Percentiles rank a stretch among this genome's conserved stretches.
phyloP scores from a whole-genome alignment of 2,888 invertebrate species.

The Campoletis raptor region DNA sequence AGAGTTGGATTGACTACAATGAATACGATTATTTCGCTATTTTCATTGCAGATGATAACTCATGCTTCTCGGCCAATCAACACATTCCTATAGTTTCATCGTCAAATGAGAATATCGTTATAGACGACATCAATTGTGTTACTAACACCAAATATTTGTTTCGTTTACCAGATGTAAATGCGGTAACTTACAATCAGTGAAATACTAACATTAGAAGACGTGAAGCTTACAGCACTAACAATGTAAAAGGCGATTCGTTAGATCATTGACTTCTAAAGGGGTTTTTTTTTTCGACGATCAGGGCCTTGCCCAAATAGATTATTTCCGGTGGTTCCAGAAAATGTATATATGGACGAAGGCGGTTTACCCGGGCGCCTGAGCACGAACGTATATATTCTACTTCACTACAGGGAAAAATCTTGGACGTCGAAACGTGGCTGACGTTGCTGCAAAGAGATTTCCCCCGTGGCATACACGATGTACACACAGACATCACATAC shows the following conservation, averaged over 20 bases:
- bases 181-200: background rate
- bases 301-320: constrained; percentile 1
- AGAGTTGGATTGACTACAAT: background rate
- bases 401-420: constrained; percentile 48
- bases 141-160: background rate
- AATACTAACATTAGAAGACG: background rate
- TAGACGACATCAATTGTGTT: background rate
- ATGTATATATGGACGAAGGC: constrained; percentile 36
- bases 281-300: background rate
- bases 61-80: background rate
- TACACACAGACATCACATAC: constrained; percentile 22
- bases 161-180: background rate
- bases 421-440: constrained; percentile 51
- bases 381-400: constrained; percentile 41
- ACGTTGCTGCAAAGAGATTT: constrained; percentile 69
- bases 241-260: background rate
- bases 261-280: background rate
- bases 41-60: background rate
- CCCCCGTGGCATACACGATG: constrained; percentile 69
- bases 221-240: background rate
- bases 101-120: background rate
- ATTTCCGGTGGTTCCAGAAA: constrained; percentile 14
- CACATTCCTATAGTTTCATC: background rate
- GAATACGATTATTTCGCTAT: background rate
- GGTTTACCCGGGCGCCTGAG: constrained; percentile 42